Conservation (phyloP, 1,140 invertebrate species). For the Mercenaria mercenaria region DNA sequence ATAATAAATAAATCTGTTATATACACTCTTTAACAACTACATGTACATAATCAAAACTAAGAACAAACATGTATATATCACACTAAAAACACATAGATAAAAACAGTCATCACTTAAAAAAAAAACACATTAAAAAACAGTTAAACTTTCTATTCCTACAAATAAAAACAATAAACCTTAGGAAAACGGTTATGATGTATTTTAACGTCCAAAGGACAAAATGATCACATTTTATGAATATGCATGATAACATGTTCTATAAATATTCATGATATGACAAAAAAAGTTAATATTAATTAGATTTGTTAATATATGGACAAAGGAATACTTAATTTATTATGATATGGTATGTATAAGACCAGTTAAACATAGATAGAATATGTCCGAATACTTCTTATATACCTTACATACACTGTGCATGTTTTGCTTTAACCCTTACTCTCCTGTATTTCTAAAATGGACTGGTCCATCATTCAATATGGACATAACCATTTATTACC, state of each 20-base stretch:
- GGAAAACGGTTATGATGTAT: not conserved
- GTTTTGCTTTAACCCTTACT: too few species aligned
- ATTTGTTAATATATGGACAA: constrained; percentile 22
- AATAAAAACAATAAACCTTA: constrained; percentile 33
- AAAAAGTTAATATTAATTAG: constrained; percentile 36
- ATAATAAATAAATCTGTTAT: constrained; percentile 41
- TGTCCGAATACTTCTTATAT: constrained; percentile 19
- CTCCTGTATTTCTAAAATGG: too few species aligned
- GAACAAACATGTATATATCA: constrained; percentile 53
- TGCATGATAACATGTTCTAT: constrained; percentile 52
- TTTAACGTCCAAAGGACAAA: constrained; percentile 57
- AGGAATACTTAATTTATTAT: constrained; percentile 41
- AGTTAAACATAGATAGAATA: not conserved
- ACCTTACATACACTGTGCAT: not conserved
- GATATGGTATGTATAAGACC: constrained; percentile 32
- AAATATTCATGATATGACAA: constrained; percentile 46
- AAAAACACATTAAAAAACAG: not conserved
- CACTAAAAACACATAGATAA: constrained; percentile 25
- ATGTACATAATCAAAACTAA: not conserved
- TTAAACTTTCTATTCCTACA: constrained; percentile 21
- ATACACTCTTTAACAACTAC: constrained; percentile 13
- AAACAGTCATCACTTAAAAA: constrained; percentile 31
- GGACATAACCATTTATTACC: too few species aligned
- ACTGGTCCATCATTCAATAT: too few species aligned
- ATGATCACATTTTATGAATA: constrained; percentile 55